Evolutionary conservation across 1,140 invertebrate species (phyloP).

Genomic region (Mercenaria mercenaria): DNA sequence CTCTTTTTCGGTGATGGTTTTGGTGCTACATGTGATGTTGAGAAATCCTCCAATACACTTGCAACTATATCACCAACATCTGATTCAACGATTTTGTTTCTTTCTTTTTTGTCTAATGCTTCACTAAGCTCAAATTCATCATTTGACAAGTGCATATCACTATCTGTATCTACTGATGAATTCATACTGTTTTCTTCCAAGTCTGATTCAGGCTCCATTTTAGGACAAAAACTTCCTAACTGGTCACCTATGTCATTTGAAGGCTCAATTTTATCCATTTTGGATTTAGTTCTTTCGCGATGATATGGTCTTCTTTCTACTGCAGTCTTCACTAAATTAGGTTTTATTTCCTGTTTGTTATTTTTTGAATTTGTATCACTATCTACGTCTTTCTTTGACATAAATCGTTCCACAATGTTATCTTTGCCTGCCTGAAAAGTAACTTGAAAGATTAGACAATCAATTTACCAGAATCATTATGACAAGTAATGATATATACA

Average conservation of each 20-base stretch:
- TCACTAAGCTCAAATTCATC: background rate
- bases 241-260: background rate
- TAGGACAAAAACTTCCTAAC: slow-evolving; percentile 37
- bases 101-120: background rate
- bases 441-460: no score
- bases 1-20: slow-evolving; percentile 43
- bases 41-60: slow-evolving; percentile 35
- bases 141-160: background rate
- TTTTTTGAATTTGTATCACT: background rate
- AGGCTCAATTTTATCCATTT: background rate
- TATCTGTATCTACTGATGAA: background rate
- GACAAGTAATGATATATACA: no score
- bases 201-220: slow-evolving; percentile 29
- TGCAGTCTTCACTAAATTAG: background rate
- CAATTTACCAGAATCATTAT: no score
- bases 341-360: background rate
- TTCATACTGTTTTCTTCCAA: background rate
- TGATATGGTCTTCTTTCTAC: background rate
- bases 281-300: background rate
- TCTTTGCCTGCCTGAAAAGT: slow-evolving; percentile 32
- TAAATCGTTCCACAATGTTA: background rate
- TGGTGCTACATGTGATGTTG: background rate
- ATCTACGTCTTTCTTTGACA: background rate
- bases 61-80: slow-evolving; percentile 1
- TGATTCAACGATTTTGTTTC: background rate